phyloP scores from a whole-genome alignment of 2,888 invertebrate genomes.

The Hirtodrosophila cameraria region DNA sequence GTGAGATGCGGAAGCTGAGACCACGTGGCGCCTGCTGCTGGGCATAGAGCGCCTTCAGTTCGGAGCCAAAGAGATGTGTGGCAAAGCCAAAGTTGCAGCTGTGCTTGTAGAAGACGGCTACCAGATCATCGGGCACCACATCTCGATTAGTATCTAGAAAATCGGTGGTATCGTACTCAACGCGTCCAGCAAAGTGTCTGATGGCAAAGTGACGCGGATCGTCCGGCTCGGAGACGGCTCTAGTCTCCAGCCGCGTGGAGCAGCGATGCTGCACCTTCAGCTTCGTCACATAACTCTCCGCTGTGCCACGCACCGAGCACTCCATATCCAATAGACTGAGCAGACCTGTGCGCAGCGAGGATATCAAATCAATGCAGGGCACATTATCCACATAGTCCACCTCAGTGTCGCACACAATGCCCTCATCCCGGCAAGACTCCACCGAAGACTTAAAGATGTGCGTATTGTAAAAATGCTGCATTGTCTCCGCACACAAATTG shows the following conservation, averaged over 20 bases:
- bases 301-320: conserved; percentile 92
- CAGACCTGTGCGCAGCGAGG: conserved; percentile 95
- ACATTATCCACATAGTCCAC: conserved; percentile 97
- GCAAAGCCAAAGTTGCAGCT: conserved; percentile 98
- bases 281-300: conserved; percentile 92
- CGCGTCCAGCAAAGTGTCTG: conserved; percentile 94
- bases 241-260: conserved; percentile 90
- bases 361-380: conserved; percentile 97
- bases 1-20: conserved; percentile 94
- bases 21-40: conserved; percentile 90
- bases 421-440: conserved; percentile 97
- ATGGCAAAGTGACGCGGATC: conserved; percentile 94
- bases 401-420: conserved; percentile 94
- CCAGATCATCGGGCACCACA: conserved; percentile 95
- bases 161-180: conserved; percentile 94
- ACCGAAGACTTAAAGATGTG: conserved; percentile 97
- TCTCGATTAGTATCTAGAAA: conserved; percentile 97
- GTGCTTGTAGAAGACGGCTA: conserved; percentile 96
- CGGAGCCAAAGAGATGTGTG: conserved; percentile 96
- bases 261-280: conserved; percentile 92
- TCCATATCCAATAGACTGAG: conserved; percentile 96
- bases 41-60: conserved; percentile 92
- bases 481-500: conserved; percentile 97
- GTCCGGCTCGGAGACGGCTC: conserved; percentile 90
- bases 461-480: conserved; percentile 99